Conservation (phyloP, 2,888 invertebrate genomes). For the Drosophila stalkeri region DNA sequence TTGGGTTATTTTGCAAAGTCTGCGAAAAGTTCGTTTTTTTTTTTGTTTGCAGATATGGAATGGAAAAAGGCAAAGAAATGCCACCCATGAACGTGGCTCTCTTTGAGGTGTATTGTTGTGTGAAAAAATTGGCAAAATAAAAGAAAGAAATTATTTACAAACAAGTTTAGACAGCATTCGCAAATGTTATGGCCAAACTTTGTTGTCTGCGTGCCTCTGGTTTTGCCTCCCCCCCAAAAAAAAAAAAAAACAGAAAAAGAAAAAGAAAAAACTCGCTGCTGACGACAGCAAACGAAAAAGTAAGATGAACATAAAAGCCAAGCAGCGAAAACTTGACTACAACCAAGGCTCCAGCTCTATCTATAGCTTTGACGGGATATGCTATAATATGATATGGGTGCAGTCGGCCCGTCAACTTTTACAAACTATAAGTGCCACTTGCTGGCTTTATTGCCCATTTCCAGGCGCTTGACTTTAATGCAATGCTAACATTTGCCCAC, state of each 20-base stretch:
- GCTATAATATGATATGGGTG: slow-evolving; percentile 44
- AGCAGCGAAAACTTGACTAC: slow-evolving; percentile 30
- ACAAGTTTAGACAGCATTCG: slow-evolving; percentile 74
- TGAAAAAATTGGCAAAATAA: slow-evolving; percentile 77
- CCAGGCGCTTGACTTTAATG: slow-evolving; percentile 60
- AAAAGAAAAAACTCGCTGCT: slow-evolving; percentile 45
- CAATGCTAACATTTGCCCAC: slow-evolving; percentile 57
- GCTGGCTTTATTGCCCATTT: slow-evolving; percentile 42
- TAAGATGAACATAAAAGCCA: slow-evolving; percentile 39
- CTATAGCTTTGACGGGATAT: slow-evolving; percentile 1
- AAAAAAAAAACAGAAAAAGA: too few relatives aligned
- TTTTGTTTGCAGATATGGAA: slow-evolving; percentile 45
- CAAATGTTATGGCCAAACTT: slow-evolving; percentile 78
- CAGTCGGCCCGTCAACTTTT: slow-evolving; percentile 32
- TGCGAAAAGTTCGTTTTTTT: slow-evolving; percentile 62
- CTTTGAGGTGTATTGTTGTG: slow-evolving; percentile 79
- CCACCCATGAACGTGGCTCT: slow-evolving; percentile 26
- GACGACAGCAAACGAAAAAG: slow-evolving; percentile 56
- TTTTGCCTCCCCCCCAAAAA: not conserved
- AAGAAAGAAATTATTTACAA: slow-evolving; percentile 79
- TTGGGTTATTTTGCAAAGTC: slow-evolving; percentile 66
- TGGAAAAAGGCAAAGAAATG: slow-evolving; percentile 15
- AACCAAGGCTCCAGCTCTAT: slow-evolving; percentile 19
- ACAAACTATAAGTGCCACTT: slow-evolving; percentile 49
- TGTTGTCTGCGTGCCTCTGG: slow-evolving; percentile 58